These are phyloP conservation scores for Rhodeus uyekii DNA, from an alignment of 2,797 vertebrate genomes.

Conservation along the genomic window DNA sequence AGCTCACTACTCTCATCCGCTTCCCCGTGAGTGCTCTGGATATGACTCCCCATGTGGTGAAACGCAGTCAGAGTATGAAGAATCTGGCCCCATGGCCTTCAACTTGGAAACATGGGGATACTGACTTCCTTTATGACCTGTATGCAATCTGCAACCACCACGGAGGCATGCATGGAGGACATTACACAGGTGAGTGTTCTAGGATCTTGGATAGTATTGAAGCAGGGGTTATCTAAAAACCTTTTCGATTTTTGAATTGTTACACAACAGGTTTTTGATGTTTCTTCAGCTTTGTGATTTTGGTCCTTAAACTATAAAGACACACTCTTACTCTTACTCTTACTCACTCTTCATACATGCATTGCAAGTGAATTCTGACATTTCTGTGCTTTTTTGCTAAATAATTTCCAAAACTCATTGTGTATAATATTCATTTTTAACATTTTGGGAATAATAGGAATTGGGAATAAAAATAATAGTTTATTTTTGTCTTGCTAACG, in stretches of 20 bases:
- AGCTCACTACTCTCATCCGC: slow-evolving; percentile 87
- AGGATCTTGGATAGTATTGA: background rate
- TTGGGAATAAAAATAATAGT: too few relatives aligned
- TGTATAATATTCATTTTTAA: background rate
- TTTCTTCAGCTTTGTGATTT: background rate
- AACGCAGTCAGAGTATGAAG: slow-evolving; percentile 75
- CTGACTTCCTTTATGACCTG: slow-evolving; percentile 86
- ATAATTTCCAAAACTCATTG: background rate
- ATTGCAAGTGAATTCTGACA: background rate
- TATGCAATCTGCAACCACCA: slow-evolving; percentile 96
- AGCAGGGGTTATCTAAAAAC: background rate
- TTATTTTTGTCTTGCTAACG: too few relatives aligned
- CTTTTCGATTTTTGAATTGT: background rate
- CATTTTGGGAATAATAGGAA: background rate
- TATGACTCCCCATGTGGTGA: slow-evolving; percentile 91
- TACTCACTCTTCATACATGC: too few relatives aligned
- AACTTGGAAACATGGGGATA: slow-evolving; percentile 76
- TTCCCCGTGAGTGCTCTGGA: slow-evolving; percentile 86
- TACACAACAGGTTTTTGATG: background rate
- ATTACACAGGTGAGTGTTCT: slow-evolving; percentile 85
- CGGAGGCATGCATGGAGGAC: slow-evolving; percentile 91
- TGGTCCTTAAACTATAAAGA: too few relatives aligned
- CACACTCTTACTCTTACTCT: background rate
- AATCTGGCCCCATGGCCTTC: slow-evolving; percentile 73
- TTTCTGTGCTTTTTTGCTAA: too few relatives aligned